Evolutionary conservation across 2,113 vertebrate species (phyloP).

Genomic region (Procavia capensis): DNA sequence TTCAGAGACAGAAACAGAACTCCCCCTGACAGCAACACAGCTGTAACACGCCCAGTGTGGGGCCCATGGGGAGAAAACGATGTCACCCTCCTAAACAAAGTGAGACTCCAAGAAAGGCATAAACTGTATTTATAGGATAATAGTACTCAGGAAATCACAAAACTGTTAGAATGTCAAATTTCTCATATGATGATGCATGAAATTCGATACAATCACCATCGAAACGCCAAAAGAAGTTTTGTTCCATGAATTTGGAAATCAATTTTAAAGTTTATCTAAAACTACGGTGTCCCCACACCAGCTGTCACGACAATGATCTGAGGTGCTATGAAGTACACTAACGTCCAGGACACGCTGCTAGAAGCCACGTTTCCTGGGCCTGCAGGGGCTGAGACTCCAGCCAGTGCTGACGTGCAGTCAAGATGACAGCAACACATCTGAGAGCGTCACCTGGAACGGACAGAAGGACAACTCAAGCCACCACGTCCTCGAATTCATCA

Average conservation of each 20-base stretch:
- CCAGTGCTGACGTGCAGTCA: not conserved
- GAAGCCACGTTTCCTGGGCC: not conserved
- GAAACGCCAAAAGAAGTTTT: not conserved
- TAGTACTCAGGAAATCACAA: not conserved
- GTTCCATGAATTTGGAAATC: conserved; percentile 6
- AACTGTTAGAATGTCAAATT: conserved; percentile 23
- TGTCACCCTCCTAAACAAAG: not conserved
- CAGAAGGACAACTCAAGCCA: not conserved
- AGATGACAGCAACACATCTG: not conserved
- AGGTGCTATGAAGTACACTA: not conserved
- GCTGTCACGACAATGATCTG: not conserved
- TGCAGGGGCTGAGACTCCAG: not conserved
- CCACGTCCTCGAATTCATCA: not conserved
- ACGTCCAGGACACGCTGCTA: not conserved
- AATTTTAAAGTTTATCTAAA: not conserved
- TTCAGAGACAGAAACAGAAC: not conserved
- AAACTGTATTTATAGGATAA: not conserved
- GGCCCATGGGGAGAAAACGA: not conserved
- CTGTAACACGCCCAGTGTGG: not conserved
- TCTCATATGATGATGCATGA: not conserved
- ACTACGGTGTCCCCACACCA: not conserved
- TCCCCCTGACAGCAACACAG: not conserved
- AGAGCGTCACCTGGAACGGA: not conserved
- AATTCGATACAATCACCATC: not conserved
- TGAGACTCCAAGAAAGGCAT: not conserved